These are phyloP conservation scores for Diplogasteroides magnus DNA, from an alignment of 1,140 invertebrate species.

Conservation along the genomic window DNA sequence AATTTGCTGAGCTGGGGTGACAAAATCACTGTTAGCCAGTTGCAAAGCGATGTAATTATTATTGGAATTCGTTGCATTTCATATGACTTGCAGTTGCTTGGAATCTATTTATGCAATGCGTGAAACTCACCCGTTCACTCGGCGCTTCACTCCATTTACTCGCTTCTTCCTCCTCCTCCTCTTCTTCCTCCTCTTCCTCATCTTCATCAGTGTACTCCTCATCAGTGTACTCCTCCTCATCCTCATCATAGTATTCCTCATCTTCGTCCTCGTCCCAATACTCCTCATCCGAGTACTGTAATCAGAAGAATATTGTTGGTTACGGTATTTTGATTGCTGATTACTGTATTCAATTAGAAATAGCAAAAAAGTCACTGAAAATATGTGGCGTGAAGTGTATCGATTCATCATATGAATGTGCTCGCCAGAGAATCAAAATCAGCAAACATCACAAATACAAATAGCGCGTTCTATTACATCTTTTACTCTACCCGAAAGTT, in stretches of 20 bases:
- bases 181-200: conserved; percentile 34
- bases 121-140: conserved; percentile 3
- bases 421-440: background rate
- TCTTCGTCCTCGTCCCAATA: conserved; percentile 32
- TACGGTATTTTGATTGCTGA: too few species aligned
- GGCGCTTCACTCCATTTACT: conserved; percentile 15
- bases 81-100: background rate
- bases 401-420: conserved; percentile 3
- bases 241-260: conserved; percentile 29
- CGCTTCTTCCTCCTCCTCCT: conserved; percentile 28
- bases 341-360: too few species aligned
- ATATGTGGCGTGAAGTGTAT: conserved; percentile 8
- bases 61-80: conserved; percentile 1
- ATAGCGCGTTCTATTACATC: background rate
- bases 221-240: conserved; percentile 29
- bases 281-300: conserved; percentile 30
- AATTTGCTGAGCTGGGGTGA: too few species aligned
- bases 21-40: too few species aligned
- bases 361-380: conserved; percentile 15
- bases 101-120: background rate
- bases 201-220: conserved; percentile 29
- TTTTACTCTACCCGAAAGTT: background rate
- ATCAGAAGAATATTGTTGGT: too few species aligned
- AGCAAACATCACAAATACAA: conserved; percentile 3
- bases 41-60: too few species aligned